These are phyloP conservation scores for Bugula neritina DNA, from an alignment of 2,888 invertebrate species.

Conservation along the genomic window DNA sequence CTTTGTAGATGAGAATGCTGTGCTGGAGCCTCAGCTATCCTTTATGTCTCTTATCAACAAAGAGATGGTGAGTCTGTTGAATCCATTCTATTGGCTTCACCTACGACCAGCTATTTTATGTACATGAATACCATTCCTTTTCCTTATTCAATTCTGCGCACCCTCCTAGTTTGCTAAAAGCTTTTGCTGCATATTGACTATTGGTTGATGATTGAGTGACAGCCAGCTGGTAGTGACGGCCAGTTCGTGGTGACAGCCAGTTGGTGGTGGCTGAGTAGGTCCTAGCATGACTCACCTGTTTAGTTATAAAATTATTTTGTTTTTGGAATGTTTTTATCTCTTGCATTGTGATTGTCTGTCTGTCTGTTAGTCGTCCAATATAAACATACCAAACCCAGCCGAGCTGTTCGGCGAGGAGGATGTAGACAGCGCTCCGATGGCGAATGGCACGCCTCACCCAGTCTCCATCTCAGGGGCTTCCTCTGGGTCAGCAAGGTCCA, in stretches of 20 bases:
- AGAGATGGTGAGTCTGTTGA: conserved; percentile 28
- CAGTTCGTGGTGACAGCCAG: too few species aligned
- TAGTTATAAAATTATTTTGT: too few species aligned
- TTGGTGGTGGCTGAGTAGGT: too few species aligned
- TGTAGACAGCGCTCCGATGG: not conserved
- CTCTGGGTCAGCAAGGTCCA: not conserved
- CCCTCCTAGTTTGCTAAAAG: too few species aligned
- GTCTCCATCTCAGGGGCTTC: not conserved
- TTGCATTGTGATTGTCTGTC: not conserved
- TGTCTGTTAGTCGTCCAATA: conserved; percentile 25
- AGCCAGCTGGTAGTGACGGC: too few species aligned
- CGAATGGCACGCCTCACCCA: not conserved
- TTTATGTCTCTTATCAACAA: conserved; percentile 84
- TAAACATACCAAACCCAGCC: conserved; percentile 24
- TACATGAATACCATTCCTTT: too few species aligned
- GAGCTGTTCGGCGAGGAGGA: conserved; percentile 15
- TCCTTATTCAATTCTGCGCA: too few species aligned
- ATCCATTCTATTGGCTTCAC: too few species aligned
- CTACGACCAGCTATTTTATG: too few species aligned
- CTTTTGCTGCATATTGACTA: too few species aligned
- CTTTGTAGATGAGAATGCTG: conserved; percentile 60
- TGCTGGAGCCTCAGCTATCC: conserved; percentile 84
- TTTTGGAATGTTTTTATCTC: not conserved
- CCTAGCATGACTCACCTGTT: too few species aligned
- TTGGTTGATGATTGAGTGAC: too few species aligned